Conservation (phyloP, 2,113 vertebrate species). For the Connochaetes taurinus region DNA sequence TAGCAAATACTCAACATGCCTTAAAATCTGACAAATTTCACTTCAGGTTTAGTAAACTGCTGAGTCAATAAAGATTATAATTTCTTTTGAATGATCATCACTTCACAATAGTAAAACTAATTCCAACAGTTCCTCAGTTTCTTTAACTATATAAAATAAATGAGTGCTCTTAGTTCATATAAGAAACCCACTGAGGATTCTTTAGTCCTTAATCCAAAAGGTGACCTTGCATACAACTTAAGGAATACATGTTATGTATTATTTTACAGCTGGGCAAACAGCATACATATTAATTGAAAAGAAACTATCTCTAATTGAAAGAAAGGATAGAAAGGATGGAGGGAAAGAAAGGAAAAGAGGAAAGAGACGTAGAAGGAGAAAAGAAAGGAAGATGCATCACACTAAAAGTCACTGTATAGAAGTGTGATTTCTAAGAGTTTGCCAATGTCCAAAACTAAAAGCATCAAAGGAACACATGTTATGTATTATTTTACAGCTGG, state of each 20-base stretch:
- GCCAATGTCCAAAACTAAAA: not conserved
- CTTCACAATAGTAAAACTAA: slow-evolving; percentile 73
- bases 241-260: not conserved
- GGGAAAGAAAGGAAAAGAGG: not conserved
- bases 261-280: not conserved
- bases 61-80: not conserved
- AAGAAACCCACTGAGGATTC: not conserved
- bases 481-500: not conserved
- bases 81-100: slow-evolving; percentile 48
- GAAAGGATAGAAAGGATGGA: not conserved
- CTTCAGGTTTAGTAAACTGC: slow-evolving; percentile 17
- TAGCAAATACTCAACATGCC: not conserved
- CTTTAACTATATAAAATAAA: slow-evolving; percentile 64
- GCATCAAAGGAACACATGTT: not conserved
- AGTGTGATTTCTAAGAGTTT: not conserved
- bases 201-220: slow-evolving; percentile 10
- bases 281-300: not conserved
- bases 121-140: slow-evolving; percentile 74
- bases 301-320: not conserved
- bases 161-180: slow-evolving; percentile 53
- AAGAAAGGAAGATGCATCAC: not conserved
- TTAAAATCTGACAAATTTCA: slow-evolving; percentile 18
- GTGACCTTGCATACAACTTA: not conserved
- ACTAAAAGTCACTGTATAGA: not conserved
- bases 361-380: not conserved